Evolutionary conservation across 2,888 invertebrate species (phyloP).

Genomic region (Oscheius onirici): DNA sequence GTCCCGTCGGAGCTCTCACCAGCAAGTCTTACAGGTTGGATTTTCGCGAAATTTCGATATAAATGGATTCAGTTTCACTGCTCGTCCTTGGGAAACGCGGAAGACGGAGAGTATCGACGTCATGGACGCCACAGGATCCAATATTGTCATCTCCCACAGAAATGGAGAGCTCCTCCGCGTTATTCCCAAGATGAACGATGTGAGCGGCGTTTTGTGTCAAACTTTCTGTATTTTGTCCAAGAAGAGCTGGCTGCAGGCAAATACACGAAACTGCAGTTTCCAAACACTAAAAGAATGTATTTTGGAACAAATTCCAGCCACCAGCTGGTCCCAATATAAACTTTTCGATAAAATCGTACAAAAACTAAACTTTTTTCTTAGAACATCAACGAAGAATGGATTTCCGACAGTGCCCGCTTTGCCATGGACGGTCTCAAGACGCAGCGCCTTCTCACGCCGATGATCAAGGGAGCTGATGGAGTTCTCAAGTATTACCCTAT

Average conservation of each 20-base stretch:
- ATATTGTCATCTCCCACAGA: slow-evolving; percentile 92
- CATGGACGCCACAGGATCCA: slow-evolving; percentile 94
- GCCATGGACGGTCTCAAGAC: slow-evolving; percentile 95
- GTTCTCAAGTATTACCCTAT: slow-evolving; percentile 46
- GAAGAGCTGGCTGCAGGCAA: too few relatives aligned
- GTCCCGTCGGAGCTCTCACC: slow-evolving; percentile 97
- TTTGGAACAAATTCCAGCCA: too few relatives aligned
- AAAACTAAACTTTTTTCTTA: slow-evolving; percentile 70
- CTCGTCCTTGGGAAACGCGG: slow-evolving; percentile 95
- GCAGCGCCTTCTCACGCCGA: slow-evolving; percentile 90
- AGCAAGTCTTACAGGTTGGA: slow-evolving; percentile 85
- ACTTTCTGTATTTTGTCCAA: background rate
- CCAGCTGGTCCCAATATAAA: too few relatives aligned
- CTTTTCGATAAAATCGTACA: too few relatives aligned
- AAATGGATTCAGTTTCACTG: slow-evolving; percentile 79
- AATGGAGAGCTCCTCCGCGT: slow-evolving; percentile 95
- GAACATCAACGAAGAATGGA: slow-evolving; percentile 99
- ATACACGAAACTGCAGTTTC: too few relatives aligned
- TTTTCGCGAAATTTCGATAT: background rate
- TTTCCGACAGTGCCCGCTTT: slow-evolving; percentile 95
- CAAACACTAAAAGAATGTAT: too few relatives aligned
- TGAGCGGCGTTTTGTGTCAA: slow-evolving; percentile 32
- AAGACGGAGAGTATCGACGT: slow-evolving; percentile 95
- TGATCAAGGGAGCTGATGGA: slow-evolving; percentile 79
- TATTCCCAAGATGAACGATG: slow-evolving; percentile 92